These are phyloP conservation scores for Tonatia bakeri DNA, from an alignment of 2,113 vertebrate species.

Conservation along the genomic window DNA sequence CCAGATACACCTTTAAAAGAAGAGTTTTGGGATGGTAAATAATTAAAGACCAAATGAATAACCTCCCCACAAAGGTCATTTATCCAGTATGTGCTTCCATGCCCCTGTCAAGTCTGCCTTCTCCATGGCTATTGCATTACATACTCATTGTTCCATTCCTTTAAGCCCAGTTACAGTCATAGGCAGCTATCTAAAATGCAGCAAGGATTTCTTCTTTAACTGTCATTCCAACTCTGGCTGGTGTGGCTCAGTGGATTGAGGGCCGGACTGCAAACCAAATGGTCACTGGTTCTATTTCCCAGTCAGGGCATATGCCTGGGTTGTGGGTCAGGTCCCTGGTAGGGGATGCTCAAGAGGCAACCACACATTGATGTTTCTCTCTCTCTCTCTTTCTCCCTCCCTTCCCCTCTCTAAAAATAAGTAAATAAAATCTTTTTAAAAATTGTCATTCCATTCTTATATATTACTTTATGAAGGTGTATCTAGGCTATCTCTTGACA, in stretches of 20 bases:
- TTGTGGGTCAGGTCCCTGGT: no score
- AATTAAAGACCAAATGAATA: background rate
- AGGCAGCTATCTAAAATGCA: background rate
- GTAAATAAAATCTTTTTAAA: no score
- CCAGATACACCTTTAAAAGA: background rate
- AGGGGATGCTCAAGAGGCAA: no score
- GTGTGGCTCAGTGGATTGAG: no score
- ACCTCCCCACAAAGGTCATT: background rate
- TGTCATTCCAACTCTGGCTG: background rate
- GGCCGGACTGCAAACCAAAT: no score
- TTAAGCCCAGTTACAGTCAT: background rate
- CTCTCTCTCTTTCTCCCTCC: no score
- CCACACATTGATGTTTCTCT: no score
- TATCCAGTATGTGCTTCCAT: background rate
- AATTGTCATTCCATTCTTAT: background rate
- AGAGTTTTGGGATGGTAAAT: background rate
- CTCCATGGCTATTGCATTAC: background rate
- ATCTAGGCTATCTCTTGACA: background rate
- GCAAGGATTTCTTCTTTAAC: background rate
- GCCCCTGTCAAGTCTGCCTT: background rate
- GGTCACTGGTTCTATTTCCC: no score
- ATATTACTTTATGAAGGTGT: background rate
- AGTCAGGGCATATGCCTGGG: no score
- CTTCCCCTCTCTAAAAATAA: no score
- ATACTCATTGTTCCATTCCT: background rate